Evolutionary conservation across 2,888 invertebrate genomes (phyloP), one percentile per base, ranked within the genome.

Genomic region (Esperia sulphurella): DNA sequence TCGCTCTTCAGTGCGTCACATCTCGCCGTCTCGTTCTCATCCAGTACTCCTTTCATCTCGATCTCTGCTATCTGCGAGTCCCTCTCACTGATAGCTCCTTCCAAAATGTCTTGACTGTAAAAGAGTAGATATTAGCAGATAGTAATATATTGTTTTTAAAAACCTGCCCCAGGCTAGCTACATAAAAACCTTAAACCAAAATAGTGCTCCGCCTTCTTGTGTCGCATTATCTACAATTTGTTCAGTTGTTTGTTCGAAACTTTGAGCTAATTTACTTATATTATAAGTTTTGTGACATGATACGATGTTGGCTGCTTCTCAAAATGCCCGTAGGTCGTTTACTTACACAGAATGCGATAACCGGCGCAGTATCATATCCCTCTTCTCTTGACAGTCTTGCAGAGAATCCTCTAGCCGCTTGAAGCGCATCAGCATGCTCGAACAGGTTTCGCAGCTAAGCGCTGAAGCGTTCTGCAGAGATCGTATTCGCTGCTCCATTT

Each of bases 21-120:
- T 77, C 93, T 91, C 55, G 90, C 91, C 33, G 92, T 92, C 65
- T 94, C 93, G 44, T 76, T 85, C 51, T 92, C 91, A 46, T 91
- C 92, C 59, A 93, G 89, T 45, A 93, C 92, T 8, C 94, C 94
- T 49, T 93, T 92, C 68, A 95, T 91, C 77, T 97, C 96, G 49
- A 97, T 78, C 54, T 96, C 90, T 0, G 96, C 96, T 63, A 97
- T 92, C 77, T 95, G 95, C 9, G 96, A 94, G 78, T 97, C 97
- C 75, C 96, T 97, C 70, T 97, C 97, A 66, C 95, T 95, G 52
- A 97, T 94, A 3, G 95, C 94, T 51, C 94, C 93, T 81, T 96
- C 94, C 54, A 97, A 82, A 45, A 96, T 94, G 81, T 97, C 96
- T 83, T 95, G 94, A 74, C 97, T 97, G 76, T 12, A 21, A 21